Base-by-base conservation (phyloP, 2,113 vertebrate species). In the Casuarius casuarius region DNA sequence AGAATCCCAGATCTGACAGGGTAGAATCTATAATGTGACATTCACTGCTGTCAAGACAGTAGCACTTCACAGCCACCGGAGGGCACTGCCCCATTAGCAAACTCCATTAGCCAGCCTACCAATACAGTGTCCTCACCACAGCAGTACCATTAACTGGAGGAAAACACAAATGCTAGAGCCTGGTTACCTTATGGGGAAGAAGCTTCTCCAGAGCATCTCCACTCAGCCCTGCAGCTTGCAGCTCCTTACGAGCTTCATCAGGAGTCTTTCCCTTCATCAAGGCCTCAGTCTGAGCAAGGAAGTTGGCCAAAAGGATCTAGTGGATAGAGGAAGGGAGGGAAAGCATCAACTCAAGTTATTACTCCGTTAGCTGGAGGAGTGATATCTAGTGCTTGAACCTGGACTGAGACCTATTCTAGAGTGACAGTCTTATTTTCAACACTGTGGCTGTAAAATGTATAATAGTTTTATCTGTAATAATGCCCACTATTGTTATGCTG, bases 281-380 rank as follows among this genome's bases (percentile, higher is more conserved):
- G 8, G 99, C 99, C 93, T 99, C 99, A 0, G 99, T 99, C 97
- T 99, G 99, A 63, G 99, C 99, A 91, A 99, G 97, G 94, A 99
- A 99, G 97, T 99, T 99, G 4, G 99, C 99, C 95, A 98, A 89
- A 87, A 99, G 98, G 96, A 99, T 99, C 99, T 99, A 77, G 49
- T 3, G 58, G 33, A 51, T 7, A 79, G 25, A 66, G 17, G 33
- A 11, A 58, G 15, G 4, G 18, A 77, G 70, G 5, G 59, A 77
- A 61, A 21, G 31, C 52, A 33, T 25, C 18, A 61, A 22, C 31
- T 58, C 44, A 59, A 52, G 12, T 12, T 38, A 52, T 11, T 4
- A 3, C 19, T 17, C n/a, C 11, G 38, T 49, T 4, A 21, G 10
- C 48, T 72, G 5, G 9, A 81, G 29, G 0, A 48, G 33, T 0